Evolutionary conservation across 2,888 invertebrate genomes (phyloP).

Genomic region (Microctonus brassicae): DNA sequence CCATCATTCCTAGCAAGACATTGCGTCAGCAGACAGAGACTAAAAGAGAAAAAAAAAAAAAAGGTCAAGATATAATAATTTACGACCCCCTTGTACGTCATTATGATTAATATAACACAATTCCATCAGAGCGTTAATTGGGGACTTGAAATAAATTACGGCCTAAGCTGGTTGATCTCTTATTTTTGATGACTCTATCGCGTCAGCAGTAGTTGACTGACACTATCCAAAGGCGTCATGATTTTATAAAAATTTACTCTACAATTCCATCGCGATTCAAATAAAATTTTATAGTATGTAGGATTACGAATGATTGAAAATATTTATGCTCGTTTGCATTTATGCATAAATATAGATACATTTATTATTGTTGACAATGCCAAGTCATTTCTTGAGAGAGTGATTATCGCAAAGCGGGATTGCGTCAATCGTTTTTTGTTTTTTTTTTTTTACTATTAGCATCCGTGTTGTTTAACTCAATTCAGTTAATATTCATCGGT

Average conservation of each 20-base stretch:
- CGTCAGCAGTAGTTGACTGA: not conserved
- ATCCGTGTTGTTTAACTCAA: constrained; percentile 5
- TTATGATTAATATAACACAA: too few species aligned
- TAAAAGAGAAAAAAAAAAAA: not conserved
- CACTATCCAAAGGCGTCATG: not conserved
- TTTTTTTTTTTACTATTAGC: constrained; percentile 41
- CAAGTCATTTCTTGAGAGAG: constrained; percentile 18
- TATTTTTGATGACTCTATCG: too few species aligned
- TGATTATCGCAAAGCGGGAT: constrained; percentile 51
- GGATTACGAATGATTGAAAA: not conserved
- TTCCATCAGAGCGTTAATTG: too few species aligned
- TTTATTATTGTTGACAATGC: not conserved
- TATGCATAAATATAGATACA: not conserved
- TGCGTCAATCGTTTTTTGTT: constrained; percentile 66
- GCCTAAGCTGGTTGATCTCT: too few species aligned
- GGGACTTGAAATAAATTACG: too few species aligned
- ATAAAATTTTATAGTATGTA: not conserved
- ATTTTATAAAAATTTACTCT: not conserved
- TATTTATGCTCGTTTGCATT: not conserved
- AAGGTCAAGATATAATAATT: too few species aligned
- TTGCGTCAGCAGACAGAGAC: not conserved
- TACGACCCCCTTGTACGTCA: too few species aligned
- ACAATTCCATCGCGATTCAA: not conserved
- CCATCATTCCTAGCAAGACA: not conserved
- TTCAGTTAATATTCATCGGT: constrained; percentile 1